These are phyloP conservation scores for Cloeon dipterum DNA, from an alignment of 2,888 invertebrate genomes.

Conservation along the genomic window DNA sequence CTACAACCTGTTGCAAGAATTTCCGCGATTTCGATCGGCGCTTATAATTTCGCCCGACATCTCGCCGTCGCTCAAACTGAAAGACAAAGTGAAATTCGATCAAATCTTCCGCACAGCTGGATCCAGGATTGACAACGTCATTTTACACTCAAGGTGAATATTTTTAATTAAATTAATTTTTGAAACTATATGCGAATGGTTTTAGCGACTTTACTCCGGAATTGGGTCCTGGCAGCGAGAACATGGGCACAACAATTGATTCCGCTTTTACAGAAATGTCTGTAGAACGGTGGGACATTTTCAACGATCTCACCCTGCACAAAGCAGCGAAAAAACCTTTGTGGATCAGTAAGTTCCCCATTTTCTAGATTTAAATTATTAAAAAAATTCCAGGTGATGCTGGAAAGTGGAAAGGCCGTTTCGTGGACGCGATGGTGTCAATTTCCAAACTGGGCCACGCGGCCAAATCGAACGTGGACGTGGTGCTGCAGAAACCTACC, in stretches of 20 bases:
- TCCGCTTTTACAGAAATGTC: too few relatives aligned
- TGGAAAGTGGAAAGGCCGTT: constrained; percentile 14
- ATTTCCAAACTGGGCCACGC: constrained; percentile 47
- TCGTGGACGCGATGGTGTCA: constrained; percentile 40
- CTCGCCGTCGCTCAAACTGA: too few relatives aligned
- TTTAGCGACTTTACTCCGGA: constrained; percentile 13
- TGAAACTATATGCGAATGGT: constrained; percentile 3
- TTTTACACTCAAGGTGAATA: constrained; percentile 37
- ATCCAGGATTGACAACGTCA: constrained; percentile 35
- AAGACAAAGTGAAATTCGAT: constrained; percentile 16
- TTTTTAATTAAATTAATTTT: background rate
- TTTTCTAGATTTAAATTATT: too few relatives aligned
- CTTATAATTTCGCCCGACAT: constrained; percentile 21
- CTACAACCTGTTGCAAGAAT: constrained; percentile 37
- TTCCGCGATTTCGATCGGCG: constrained; percentile 21
- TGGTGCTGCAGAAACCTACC: constrained; percentile 42
- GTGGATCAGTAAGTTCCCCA: too few relatives aligned
- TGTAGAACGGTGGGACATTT: too few relatives aligned
- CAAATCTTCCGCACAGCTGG: constrained; percentile 21
- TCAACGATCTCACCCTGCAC: too few relatives aligned
- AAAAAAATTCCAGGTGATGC: too few relatives aligned
- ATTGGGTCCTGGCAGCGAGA: constrained; percentile 10
- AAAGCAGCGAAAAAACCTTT: too few relatives aligned
- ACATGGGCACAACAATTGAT: too few relatives aligned
- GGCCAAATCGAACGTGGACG: constrained; percentile 44